Conservation (phyloP, 1,140 invertebrate species). For the Zaprionus africanus region DNA sequence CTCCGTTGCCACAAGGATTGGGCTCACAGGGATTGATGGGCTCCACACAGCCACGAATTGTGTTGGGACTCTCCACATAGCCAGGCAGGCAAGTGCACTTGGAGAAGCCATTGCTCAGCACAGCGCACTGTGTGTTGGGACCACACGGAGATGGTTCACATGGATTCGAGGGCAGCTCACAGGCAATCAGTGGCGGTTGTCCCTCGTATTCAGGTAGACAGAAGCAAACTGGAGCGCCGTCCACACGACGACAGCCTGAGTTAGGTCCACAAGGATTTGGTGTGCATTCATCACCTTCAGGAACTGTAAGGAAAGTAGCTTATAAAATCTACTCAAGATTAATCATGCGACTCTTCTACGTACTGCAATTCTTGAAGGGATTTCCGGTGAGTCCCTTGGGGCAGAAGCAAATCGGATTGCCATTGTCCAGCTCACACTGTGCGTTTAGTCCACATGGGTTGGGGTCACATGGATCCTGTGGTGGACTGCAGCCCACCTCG, state of each 20-base stretch:
- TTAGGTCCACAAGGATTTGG: constrained; percentile 94
- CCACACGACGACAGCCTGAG: constrained; percentile 90
- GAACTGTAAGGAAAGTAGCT: constrained; percentile 86
- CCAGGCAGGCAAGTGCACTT: constrained; percentile 94
- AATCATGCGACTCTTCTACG: constrained; percentile 84
- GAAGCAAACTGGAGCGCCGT: constrained; percentile 91
- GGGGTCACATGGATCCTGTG: constrained; percentile 90
- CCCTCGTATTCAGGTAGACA: constrained; percentile 95
- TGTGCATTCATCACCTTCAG: constrained; percentile 92
- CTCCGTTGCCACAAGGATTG: constrained; percentile 91
- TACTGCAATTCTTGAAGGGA: constrained; percentile 96
- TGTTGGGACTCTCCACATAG: constrained; percentile 94
- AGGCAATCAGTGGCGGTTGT: constrained; percentile 88
- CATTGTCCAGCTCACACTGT: constrained; percentile 93
- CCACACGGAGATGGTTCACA: constrained; percentile 94
- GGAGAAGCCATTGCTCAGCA: constrained; percentile 92
- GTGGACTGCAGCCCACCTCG: constrained; percentile 86
- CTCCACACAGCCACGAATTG: constrained; percentile 92
- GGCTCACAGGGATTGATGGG: constrained; percentile 91
- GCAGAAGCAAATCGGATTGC: constrained; percentile 94
- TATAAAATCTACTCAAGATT: neutral
- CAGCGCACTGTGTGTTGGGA: constrained; percentile 93
- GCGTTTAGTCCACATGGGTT: constrained; percentile 94
- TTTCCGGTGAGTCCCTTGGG: constrained; percentile 95
- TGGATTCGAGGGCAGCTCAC: constrained; percentile 87